Conservation (phyloP, 2,888 invertebrate species). For the Luperina nickerlii region DNA sequence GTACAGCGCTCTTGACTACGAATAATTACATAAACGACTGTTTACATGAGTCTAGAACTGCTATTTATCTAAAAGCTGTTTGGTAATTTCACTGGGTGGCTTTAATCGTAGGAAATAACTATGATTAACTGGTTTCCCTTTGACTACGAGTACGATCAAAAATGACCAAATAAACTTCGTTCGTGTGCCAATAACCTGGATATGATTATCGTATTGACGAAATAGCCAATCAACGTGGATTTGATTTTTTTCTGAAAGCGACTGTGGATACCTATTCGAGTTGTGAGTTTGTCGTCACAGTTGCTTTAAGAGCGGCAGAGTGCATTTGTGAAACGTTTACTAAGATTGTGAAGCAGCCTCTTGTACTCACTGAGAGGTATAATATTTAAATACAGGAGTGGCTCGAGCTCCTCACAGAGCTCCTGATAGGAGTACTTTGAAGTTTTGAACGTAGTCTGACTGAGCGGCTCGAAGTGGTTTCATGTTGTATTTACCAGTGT, state of each 20-base stretch:
- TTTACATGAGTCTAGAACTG: slow-evolving; percentile 56
- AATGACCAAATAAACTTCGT: slow-evolving; percentile 37
- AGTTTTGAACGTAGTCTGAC: slow-evolving; percentile 17
- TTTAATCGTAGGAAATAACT: slow-evolving; percentile 41
- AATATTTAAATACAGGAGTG: slow-evolving; percentile 39
- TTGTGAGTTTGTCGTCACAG: slow-evolving; percentile 40
- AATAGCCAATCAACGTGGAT: slow-evolving; percentile 50
- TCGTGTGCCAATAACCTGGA: slow-evolving; percentile 25
- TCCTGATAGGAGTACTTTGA: slow-evolving; percentile 28
- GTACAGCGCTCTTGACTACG: slow-evolving; percentile 45
- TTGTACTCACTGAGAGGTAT: slow-evolving; percentile 24
- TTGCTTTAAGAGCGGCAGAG: slow-evolving; percentile 43
- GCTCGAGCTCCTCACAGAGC: slow-evolving; percentile 6
- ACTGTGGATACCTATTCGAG: slow-evolving; percentile 28
- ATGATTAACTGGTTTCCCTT: slow-evolving; percentile 48
- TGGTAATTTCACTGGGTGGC: slow-evolving; percentile 29
- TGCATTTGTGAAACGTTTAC: slow-evolving; percentile 43
- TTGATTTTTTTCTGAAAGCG: slow-evolving; percentile 36
- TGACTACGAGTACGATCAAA: slow-evolving; percentile 41
- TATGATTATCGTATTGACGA: slow-evolving; percentile 54
- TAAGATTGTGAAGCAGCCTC: slow-evolving; percentile 43
- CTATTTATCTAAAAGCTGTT: slow-evolving; percentile 47
- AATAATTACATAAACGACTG: slow-evolving; percentile 62
- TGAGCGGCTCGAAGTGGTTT: slow-evolving; percentile 12
- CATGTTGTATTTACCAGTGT: slow-evolving; percentile 10